Conservation (phyloP, 2,888 invertebrate genomes). For the Neoascia interrupta region DNA sequence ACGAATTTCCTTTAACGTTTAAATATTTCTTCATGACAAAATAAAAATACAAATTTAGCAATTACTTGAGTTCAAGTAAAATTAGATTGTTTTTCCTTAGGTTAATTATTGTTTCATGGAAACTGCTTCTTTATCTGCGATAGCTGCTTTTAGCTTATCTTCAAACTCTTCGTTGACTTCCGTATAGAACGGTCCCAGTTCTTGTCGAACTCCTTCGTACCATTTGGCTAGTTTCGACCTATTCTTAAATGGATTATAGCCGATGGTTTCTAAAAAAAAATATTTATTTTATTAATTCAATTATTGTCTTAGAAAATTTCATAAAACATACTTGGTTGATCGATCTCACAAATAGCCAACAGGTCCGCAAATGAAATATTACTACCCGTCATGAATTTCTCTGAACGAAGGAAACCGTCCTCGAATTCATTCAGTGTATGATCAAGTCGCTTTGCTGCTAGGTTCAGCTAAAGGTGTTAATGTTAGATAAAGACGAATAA, state of each 20-base stretch:
- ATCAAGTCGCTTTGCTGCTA: constrained; percentile 80
- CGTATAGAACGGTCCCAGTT: constrained; percentile 84
- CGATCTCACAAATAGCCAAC: constrained; percentile 87
- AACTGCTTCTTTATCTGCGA: constrained; percentile 72
- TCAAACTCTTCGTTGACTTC: constrained; percentile 81
- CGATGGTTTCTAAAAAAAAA: constrained; percentile 82
- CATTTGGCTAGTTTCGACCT: constrained; percentile 83
- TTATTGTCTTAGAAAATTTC: too few relatives aligned
- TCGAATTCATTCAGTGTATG: constrained; percentile 82
- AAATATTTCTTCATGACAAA: background rate
- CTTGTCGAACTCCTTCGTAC: constrained; percentile 83
- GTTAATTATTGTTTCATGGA: constrained; percentile 74
- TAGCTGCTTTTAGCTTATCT: constrained; percentile 73
- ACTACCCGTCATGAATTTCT: constrained; percentile 82
- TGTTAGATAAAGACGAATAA: background rate
- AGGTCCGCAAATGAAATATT: constrained; percentile 86
- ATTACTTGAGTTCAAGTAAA: background rate
- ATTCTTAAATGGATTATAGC: constrained; percentile 83
- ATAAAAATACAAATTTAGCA: constrained; percentile 11
- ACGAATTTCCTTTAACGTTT: constrained; percentile 28
- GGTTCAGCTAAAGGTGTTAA: constrained; percentile 72
- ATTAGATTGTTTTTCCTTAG: background rate
- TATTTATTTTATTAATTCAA: background rate
- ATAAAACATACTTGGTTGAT: constrained; percentile 87
- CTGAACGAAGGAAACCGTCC: constrained; percentile 80